Base-by-base conservation (phyloP, 1,140 invertebrate species). In the Aphidius ervi region DNA sequence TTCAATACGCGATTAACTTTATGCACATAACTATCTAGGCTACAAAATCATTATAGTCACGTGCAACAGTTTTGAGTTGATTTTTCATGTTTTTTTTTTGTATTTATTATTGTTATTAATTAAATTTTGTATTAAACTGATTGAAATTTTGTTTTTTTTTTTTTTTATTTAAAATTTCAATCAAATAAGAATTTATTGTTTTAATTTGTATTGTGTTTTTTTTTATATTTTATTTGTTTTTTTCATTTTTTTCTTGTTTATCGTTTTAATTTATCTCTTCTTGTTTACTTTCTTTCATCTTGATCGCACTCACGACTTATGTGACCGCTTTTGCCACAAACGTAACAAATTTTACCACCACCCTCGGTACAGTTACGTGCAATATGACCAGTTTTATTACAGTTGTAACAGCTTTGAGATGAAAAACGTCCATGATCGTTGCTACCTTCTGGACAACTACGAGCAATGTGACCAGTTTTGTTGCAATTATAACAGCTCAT, bases 271-370 rank as follows among this genome's bases (percentile, higher is more conserved):
- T 16, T 74, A 68, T 59, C 63, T 62, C 65, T 72, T 66, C 59
- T 75, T 69, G 75, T 69, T 74, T 86, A 85, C 82, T 86, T 85
- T 77, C 83, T 83, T 72, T 85, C 86, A 61, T 87, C 84, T 75
- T 91, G 87, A 69, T 89, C 88, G 82, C 92, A 95, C 74, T 95
- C 92, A 66, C 92, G 88, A 79, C 90, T 91, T 81, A 94, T 88
- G 83, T 95, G 92, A 58, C 92, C 93, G 56, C 87, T 85, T 79
- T 94, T 92, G 79, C 91, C 89, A 81, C 93, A 95, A 69, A 87
- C 87, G 82, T 94, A 94, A 82, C 92, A 95, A 61, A 87, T 90
- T 81, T 92, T 91, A 65, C 87, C 86, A 69, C 85, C 88, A 50
- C 72, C 74, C 71, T 93, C 87, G 63, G 90, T 90, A 78, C 92